Evolutionary conservation across 2,888 invertebrate genomes (phyloP).

Genomic region (Iselma pallidipennis): DNA sequence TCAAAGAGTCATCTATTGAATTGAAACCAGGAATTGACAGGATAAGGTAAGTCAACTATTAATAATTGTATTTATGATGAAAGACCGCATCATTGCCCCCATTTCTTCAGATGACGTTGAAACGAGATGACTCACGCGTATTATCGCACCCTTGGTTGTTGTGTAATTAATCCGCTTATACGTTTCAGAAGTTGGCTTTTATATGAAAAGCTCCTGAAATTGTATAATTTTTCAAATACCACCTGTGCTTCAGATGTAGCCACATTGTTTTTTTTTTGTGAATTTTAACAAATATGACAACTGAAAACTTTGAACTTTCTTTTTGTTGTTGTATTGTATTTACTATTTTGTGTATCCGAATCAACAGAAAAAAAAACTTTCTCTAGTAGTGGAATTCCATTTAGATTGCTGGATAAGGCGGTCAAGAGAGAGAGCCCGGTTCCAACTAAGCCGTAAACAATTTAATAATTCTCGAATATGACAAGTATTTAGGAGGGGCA

Average conservation of each 20-base stretch:
- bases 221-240: background rate
- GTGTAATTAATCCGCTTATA: constrained; percentile 49
- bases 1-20: constrained; percentile 27
- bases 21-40: constrained; percentile 29
- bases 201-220: constrained; percentile 17
- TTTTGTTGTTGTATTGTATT: no score
- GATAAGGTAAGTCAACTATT: constrained; percentile 48
- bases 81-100: constrained; percentile 47
- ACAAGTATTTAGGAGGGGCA: constrained; percentile 10
- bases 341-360: no score
- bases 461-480: constrained; percentile 10
- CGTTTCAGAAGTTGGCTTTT: constrained; percentile 38
- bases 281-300: background rate
- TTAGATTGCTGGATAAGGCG: background rate
- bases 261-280: no score
- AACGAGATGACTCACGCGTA: constrained; percentile 46
- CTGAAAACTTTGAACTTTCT: no score
- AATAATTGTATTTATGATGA: constrained; percentile 49
- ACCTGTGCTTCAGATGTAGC: no score
- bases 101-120: constrained; percentile 49
- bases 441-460: constrained; percentile 9
- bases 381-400: background rate
- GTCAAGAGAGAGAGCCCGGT: background rate
- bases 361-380: background rate
- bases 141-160: constrained; percentile 48